phyloP scores from a whole-genome alignment of 2,797 vertebrate genomes.

The Cossypha dichroa region DNA sequence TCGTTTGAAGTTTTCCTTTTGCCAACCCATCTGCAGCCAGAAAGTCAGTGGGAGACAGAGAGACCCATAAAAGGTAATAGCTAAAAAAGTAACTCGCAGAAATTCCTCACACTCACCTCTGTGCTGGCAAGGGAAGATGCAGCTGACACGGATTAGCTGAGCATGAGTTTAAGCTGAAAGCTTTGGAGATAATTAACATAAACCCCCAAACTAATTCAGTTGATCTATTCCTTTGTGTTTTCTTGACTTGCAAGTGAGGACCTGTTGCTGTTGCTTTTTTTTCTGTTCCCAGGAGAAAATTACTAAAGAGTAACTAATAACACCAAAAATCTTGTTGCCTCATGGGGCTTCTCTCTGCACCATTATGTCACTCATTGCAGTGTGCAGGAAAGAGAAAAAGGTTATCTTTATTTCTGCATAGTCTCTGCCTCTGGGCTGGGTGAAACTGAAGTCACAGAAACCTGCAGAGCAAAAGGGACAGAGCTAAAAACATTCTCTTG shows the following conservation, averaged over 20 bases:
- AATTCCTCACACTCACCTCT: slow-evolving; percentile 64
- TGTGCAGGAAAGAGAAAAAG: neutral
- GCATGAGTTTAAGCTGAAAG: slow-evolving; percentile 9
- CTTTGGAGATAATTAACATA: slow-evolving; percentile 3
- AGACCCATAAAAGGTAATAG: slow-evolving; percentile 60
- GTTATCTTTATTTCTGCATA: neutral
- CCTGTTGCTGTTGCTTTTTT: neutral
- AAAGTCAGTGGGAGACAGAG: slow-evolving; percentile 16
- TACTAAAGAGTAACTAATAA: neutral
- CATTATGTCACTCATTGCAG: neutral
- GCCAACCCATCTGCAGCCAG: neutral
- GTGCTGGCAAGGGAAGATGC: slow-evolving; percentile 54
- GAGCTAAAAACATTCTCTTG: neutral
- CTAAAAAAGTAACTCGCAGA: slow-evolving; percentile 39
- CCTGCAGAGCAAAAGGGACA: neutral
- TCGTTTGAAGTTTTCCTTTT: neutral
- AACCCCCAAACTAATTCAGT: neutral
- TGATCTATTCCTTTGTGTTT: neutral
- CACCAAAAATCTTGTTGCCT: neutral
- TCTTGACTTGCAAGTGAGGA: neutral
- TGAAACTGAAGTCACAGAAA: neutral
- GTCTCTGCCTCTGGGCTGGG: neutral
- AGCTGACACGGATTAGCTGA: slow-evolving; percentile 65
- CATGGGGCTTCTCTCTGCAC: neutral
- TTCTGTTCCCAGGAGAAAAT: neutral